Base-by-base conservation (phyloP, 2,888 invertebrate species). In the Chymomyza fuscimana region DNA sequence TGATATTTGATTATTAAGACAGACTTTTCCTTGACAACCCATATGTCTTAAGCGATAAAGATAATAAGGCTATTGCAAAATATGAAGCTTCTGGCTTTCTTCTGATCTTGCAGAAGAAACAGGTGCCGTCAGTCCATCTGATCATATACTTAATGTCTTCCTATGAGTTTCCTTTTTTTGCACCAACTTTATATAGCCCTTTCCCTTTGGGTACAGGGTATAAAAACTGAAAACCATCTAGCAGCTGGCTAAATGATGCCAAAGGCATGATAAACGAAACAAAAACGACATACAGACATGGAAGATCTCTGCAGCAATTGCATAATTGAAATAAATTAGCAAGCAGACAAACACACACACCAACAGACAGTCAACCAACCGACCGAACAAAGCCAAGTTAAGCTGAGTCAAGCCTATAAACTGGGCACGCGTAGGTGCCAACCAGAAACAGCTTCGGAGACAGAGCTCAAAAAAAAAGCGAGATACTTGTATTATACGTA, bases 311-410 rank as follows among this genome's bases (percentile, higher is more conserved):
- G 22, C 58, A 25, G 72, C 86, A 84, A 84, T 84, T 84, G 83
- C 86, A 84, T 86, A 84, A 84, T 86, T 84, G 81, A 84, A 86
- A 84, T 81, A 82, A 84, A 86, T 84, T 84, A 86, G 77, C 76
- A 80, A 65, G 32, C 60, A 71, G 62, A 25, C 15, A 22, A 10
- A 25, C 52, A 54, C 10, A 25, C 32, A 32, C 5, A 32, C 32
- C 32, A 32, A 19, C 19, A 19, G 15, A 19, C 52, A 10, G 19
- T 54, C 52, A 16, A 15, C 51, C 16, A 16, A 51, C 5, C 51
- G 15, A n/a, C 1, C 15, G 16, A n/a, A 16, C 16, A 9, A 15
- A 51, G 54, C 16, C 40, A 54, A n/a, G 54, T 54, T 46, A 46
- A 54, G 54, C 54, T 54, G 54, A 16, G 54, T 7, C 54, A 22